These are phyloP conservation scores for Gymnosoma rotundatum DNA, from an alignment of 2,888 invertebrate species.

Conservation along the genomic window DNA sequence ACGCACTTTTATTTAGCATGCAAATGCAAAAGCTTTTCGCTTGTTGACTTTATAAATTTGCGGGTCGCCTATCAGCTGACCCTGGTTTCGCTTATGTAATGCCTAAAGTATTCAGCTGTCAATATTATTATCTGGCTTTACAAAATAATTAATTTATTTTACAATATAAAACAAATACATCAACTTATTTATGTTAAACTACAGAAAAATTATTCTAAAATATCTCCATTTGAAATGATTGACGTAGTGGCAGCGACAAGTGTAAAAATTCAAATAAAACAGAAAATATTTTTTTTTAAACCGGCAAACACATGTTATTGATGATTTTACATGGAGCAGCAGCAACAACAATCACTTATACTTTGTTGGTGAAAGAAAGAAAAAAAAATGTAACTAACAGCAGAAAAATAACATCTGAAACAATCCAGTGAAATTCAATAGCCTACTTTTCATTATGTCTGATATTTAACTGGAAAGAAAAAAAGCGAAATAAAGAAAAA, in stretches of 20 bases:
- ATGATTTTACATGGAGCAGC: slow-evolving; percentile 37
- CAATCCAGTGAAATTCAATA: slow-evolving; percentile 68
- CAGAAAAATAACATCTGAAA: slow-evolving; percentile 21
- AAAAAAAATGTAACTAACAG: neutral
- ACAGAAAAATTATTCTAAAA: neutral
- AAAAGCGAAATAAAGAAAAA: slow-evolving; percentile 4
- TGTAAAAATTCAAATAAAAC: slow-evolving; percentile 50
- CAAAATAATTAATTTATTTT: too few species aligned
- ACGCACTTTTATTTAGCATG: too few species aligned
- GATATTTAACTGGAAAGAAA: slow-evolving; percentile 53
- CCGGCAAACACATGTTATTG: slow-evolving; percentile 58
- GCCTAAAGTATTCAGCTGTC: too few species aligned
- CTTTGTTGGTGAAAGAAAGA: slow-evolving; percentile 23
- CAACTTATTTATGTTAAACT: neutral
- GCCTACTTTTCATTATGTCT: slow-evolving; percentile 66
- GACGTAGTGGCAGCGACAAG: slow-evolving; percentile 49
- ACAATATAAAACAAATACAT: neutral
- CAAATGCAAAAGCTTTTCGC: too few species aligned
- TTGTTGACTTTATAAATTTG: too few species aligned
- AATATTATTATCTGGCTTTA: too few species aligned
- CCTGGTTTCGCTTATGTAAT: too few species aligned
- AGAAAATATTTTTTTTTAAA: slow-evolving; percentile 24
- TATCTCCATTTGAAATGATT: slow-evolving; percentile 33
- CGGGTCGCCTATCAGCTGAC: too few species aligned
- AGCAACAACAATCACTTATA: slow-evolving; percentile 24